Base-by-base conservation (phyloP, 2,113 vertebrate genomes). In the Isurus oxyrinchus region DNA sequence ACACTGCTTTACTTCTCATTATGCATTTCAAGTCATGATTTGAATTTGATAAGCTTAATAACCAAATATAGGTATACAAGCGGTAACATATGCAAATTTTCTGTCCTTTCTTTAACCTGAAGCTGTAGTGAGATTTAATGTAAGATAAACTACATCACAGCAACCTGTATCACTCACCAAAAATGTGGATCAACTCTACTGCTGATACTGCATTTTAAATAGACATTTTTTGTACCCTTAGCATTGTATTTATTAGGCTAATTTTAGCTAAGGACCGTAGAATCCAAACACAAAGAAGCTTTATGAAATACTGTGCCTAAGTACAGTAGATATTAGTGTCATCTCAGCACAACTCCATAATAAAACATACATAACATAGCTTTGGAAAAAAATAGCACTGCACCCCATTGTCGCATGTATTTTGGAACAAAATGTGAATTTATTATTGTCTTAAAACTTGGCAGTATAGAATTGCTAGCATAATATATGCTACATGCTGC, bases 361-460 rank as follows among this genome's bases (percentile, higher is more conserved):
- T 98, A 98, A 98, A 98, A 98, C 98, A 98, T 97, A 98, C 97
- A 98, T 98, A 98, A 98, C 98, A 98, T 98, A 97, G 97, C 97
- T 98, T 98, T 97, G 96, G 96, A 96, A 97, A 97, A 96, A 94
- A 97, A 97, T 96, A 97, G 69, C 81, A 79, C 94, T 96, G 96
- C 63, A 0, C 96, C 90, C 96, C 96, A 96, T 96, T 97, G 96
- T 97, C 86, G 96, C 97, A 63, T 35, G 96, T 88, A 91, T 76
- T 76, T 76, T 96, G 96, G 55, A 96, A 96, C 95, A 97, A 97
- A 94, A 96, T 96, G 95, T 6, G 95, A 96, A 97, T 96, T 97
- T 97, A 97, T 97, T 97, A 96, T 96, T 96, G 91, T 96, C 76
- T 97, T 53, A 95, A 31, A 72, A 53, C 94, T 72, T 95, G 94